phyloP scores from a whole-genome alignment of 2,113 vertebrate genomes.

The Drymodes brunneopygia region DNA sequence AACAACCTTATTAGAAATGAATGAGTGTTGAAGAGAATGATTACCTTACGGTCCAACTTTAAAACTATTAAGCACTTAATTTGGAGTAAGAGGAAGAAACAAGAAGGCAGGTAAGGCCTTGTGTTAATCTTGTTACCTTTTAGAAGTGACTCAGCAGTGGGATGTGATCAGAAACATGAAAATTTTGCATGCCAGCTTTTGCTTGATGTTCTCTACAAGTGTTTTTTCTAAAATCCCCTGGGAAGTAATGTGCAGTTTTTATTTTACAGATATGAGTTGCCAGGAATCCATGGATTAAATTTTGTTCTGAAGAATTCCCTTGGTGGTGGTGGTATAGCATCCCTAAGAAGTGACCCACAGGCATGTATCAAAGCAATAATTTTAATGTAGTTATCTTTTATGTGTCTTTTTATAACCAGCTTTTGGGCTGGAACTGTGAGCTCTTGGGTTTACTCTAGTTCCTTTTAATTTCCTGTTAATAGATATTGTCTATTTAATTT shows the following conservation, averaged over 20 bases:
- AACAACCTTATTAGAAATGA: not conserved
- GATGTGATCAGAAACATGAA: not conserved
- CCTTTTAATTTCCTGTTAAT: not conserved
- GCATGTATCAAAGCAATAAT: conserved; percentile 51
- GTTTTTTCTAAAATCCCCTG: not conserved
- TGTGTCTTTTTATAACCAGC: not conserved
- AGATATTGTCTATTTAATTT: not conserved
- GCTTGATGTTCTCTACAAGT: not conserved
- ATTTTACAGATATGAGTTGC: conserved; percentile 79
- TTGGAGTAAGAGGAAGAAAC: not conserved
- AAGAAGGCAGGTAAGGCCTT: not conserved
- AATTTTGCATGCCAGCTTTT: not conserved
- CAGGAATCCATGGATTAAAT: conserved; percentile 82
- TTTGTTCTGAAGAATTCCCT: conserved; percentile 83
- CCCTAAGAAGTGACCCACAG: conserved; percentile 86
- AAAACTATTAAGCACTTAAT: not conserved
- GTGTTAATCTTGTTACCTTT: not conserved
- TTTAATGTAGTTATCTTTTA: not conserved
- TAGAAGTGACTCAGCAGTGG: not conserved
- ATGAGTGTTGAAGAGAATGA: not conserved
- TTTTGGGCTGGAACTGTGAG: not conserved
- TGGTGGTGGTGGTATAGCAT: conserved; percentile 82
- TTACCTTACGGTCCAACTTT: not conserved
- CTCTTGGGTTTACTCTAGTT: not conserved
- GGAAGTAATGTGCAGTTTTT: not conserved